Conservation (phyloP, 2,113 vertebrate genomes). For the Callionymus lyra region DNA sequence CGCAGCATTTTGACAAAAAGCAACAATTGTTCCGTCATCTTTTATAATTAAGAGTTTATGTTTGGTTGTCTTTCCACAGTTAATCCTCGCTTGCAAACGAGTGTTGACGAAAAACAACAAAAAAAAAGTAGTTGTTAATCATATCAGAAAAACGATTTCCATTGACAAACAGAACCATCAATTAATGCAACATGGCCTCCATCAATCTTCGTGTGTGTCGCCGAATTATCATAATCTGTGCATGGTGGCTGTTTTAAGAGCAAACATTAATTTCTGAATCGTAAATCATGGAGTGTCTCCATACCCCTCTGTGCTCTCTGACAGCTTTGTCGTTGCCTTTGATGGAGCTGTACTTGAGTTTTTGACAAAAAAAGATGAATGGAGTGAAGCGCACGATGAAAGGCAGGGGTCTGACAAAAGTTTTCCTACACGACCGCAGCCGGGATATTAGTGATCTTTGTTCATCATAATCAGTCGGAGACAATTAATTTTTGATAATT, state of each 20-base stretch:
- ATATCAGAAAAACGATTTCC: conserved; percentile 53
- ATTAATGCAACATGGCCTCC: conserved; percentile 75
- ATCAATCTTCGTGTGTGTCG: conserved; percentile 74
- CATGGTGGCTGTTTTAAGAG: conserved; percentile 75
- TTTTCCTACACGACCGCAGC: conserved; percentile 27
- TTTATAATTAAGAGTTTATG: conserved; percentile 58
- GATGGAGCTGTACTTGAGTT: conserved; percentile 40
- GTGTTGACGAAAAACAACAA: no score
- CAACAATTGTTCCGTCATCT: conserved; percentile 50
- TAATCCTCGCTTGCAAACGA: conserved; percentile 55
- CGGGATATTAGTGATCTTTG: conserved; percentile 14
- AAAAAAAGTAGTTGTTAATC: conserved; percentile 61
- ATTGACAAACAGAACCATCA: conserved; percentile 75
- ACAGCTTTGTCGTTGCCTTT: conserved; percentile 59
- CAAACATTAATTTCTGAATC: conserved; percentile 71
- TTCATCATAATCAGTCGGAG: conserved; percentile 7
- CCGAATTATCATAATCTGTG: conserved; percentile 75
- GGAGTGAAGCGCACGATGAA: conserved; percentile 33
- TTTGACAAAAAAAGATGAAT: conserved; percentile 25
- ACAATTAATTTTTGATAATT: conserved; percentile 4
- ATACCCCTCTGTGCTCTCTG: conserved; percentile 60
- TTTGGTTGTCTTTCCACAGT: conserved; percentile 44
- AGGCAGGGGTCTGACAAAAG: conserved; percentile 36
- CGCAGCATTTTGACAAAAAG: conserved; percentile 15
- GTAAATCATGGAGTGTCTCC: conserved; percentile 77